Percentiles rank a stretch among this genome's conserved stretches.
phyloP scores from a whole-genome alignment of 2,797 vertebrate genomes.

The Chelmon rostratus region DNA sequence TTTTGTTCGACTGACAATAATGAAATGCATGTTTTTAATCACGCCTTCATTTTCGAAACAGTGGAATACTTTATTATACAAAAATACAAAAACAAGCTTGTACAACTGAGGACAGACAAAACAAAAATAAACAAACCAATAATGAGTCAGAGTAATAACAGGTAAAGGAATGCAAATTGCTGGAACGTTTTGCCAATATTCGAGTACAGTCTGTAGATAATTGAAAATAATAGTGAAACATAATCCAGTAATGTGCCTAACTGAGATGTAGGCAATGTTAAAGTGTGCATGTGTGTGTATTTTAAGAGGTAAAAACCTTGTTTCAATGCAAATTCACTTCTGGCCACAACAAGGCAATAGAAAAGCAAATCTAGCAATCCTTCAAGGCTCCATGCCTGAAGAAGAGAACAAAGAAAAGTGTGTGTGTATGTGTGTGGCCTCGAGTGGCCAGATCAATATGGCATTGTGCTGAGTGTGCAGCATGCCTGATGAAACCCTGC shows the following conservation, averaged over 20 bases:
- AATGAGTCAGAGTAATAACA: not conserved
- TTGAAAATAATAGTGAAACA: not conserved
- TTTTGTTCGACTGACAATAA: slow-evolving; percentile 12
- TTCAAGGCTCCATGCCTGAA: slow-evolving; percentile 21
- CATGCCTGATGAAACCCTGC: slow-evolving; percentile 68
- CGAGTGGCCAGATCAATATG: slow-evolving; percentile 70
- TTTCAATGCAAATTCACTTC: not conserved
- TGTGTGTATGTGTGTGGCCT: slow-evolving; percentile 53
- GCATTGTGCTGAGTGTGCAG: slow-evolving; percentile 77
- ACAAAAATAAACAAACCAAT: slow-evolving; percentile 3
- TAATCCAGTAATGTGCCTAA: too few relatives aligned
- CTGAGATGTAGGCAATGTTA: not conserved
- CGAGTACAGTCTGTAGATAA: not conserved
- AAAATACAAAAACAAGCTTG: not conserved
- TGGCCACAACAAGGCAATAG: not conserved
- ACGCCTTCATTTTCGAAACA: not conserved
- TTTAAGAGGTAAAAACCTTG: not conserved
- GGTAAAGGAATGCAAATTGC: not conserved
- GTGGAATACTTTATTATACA: slow-evolving; percentile 57
- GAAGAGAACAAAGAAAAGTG: slow-evolving; percentile 66
- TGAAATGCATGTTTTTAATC: not conserved
- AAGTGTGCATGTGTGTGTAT: not conserved
- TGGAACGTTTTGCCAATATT: not conserved
- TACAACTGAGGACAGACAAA: slow-evolving; percentile 3
- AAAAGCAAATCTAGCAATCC: slow-evolving; percentile 16